Percentiles rank a stretch among this genome's conserved stretches.
These are phyloP conservation scores for Nemopilema nomurai DNA, from an alignment of 30 jellyfish, hydroid and myxozoan species.

Conservation along the genomic window DNA sequence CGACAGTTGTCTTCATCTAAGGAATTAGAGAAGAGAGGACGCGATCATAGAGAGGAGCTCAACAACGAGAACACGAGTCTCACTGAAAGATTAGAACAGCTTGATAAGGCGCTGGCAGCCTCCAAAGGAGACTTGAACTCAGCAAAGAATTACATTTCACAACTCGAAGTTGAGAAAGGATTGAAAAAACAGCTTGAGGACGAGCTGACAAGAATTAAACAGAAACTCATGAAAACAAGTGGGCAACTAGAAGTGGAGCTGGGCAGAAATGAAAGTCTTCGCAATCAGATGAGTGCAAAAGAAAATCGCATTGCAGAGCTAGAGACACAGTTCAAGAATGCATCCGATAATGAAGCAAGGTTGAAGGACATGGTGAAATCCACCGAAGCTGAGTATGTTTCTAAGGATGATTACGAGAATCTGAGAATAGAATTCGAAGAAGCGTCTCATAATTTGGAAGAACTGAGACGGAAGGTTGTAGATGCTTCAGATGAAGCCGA, in stretches of 20 bases:
- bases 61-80: conserved; percentile 5
- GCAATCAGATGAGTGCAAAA: conserved; percentile 24
- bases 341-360: conserved; percentile 44
- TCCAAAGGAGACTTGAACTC: conserved; percentile 37
- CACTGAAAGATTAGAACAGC: conserved; percentile 2
- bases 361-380: conserved; percentile 37
- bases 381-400: conserved; percentile 56
- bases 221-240: conserved; percentile 42
- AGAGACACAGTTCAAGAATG: conserved; percentile 54
- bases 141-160: conserved; percentile 46
- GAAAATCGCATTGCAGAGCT: conserved; percentile 63
- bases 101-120: conserved; percentile 6
- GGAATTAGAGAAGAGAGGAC: conserved; percentile 53
- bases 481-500: conserved; percentile 10
- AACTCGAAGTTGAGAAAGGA: conserved; percentile 71
- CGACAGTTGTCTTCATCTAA: conserved; percentile 55
- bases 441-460: conserved; percentile 11
- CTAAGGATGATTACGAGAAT: conserved; percentile 58
- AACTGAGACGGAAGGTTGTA: conserved; percentile 15
- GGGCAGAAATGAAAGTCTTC: conserved; percentile 51
- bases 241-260: conserved; percentile 52
- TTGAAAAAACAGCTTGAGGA: conserved; percentile 44
- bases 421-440: conserved; percentile 51
- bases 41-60: conserved; percentile 43
- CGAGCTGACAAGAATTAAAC: conserved; percentile 40